A percentile compares a stretch with the other conserved stretches of the same genome.
phyloP scores from a whole-genome alignment of 2,888 invertebrate genomes.

The Monopis laevigella region DNA sequence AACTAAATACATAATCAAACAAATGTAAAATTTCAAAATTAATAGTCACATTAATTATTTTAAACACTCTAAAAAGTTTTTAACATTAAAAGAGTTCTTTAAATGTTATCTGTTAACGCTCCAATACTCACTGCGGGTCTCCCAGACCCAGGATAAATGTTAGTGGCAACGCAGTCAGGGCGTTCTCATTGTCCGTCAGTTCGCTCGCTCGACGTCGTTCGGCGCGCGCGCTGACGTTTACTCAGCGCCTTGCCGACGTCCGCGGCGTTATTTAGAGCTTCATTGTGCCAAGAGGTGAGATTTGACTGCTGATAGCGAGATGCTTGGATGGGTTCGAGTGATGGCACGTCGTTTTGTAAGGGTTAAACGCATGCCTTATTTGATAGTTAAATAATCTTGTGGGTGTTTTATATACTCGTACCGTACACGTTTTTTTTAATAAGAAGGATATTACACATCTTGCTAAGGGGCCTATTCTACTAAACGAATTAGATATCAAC shows the following conservation, averaged over 20 bases:
- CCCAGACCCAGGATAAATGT: conserved; percentile 29
- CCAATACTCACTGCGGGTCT: conserved; percentile 8
- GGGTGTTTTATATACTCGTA: background rate
- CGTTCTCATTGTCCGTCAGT: conserved; percentile 56
- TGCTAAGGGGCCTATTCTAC: too few species aligned
- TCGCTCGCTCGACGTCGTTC: conserved; percentile 25
- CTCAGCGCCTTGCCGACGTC: conserved; percentile 56
- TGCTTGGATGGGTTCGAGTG: conserved; percentile 36
- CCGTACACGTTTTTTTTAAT: background rate
- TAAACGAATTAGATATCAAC: too few species aligned
- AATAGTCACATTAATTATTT: too few species aligned
- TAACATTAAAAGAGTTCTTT: too few species aligned
- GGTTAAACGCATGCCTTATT: conserved; percentile 2
- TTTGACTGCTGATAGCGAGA: conserved; percentile 49
- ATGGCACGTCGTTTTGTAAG: conserved; percentile 36
- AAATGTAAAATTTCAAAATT: too few species aligned
- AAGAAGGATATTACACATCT: background rate
- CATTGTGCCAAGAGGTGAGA: conserved; percentile 55
- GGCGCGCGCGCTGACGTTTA: conserved; percentile 37
- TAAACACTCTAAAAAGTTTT: too few species aligned
- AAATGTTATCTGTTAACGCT: conserved; percentile 8
- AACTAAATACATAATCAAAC: too few species aligned
- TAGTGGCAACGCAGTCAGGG: conserved; percentile 45
- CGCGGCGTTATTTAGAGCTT: conserved; percentile 54
- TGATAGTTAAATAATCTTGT: background rate